These are phyloP conservation scores for Syrrhaptes paradoxus DNA, from an alignment of 2,113 vertebrate genomes.

Conservation along the genomic window DNA sequence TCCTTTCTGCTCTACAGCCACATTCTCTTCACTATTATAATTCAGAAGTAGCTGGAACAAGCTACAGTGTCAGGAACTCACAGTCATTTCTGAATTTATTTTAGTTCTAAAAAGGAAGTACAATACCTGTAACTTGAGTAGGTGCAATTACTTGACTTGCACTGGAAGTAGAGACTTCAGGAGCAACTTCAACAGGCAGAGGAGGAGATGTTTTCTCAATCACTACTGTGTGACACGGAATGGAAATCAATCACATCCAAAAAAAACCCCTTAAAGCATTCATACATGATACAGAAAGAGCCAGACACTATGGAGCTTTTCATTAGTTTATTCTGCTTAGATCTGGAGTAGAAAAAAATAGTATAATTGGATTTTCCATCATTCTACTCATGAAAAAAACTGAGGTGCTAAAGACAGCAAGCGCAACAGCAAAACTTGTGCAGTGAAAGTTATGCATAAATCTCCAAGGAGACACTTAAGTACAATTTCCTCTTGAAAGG, in stretches of 20 bases:
- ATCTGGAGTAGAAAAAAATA: neutral
- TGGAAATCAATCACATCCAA: conserved; percentile 21
- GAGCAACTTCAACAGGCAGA: conserved; percentile 87
- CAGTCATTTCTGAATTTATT: neutral
- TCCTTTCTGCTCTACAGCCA: neutral
- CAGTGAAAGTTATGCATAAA: neutral
- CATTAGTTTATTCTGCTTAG: neutral
- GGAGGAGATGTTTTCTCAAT: conserved; percentile 92
- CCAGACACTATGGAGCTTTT: neutral
- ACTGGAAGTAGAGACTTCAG: conserved; percentile 84
- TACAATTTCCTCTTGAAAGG: neutral
- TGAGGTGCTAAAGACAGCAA: neutral
- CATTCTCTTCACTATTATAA: neutral
- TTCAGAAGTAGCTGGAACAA: neutral
- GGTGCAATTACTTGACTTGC: conserved; percentile 93
- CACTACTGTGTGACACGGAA: conserved; percentile 79
- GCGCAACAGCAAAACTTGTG: neutral
- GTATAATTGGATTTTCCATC: neutral
- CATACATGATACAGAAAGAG: neutral
- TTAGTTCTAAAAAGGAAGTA: neutral
- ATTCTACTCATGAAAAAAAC: neutral
- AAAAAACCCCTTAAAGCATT: neutral
- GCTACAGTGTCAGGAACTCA: neutral
- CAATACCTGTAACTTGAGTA: conserved; percentile 89
- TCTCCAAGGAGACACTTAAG: neutral